These are phyloP conservation scores for Acrocephalus arundinaceus DNA, from an alignment of 2,113 vertebrate genomes.

Conservation along the genomic window DNA sequence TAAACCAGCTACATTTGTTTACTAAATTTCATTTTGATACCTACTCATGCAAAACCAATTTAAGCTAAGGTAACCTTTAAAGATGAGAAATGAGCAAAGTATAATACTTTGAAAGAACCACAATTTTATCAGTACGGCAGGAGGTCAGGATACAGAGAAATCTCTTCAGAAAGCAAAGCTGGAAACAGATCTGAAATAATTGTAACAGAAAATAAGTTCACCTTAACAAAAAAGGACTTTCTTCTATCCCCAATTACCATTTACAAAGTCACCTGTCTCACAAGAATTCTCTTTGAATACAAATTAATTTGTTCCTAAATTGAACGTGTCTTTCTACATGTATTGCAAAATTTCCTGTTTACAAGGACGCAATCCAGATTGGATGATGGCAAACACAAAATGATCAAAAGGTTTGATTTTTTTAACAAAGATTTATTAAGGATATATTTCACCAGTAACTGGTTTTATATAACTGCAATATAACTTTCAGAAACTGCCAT, in stretches of 20 bases:
- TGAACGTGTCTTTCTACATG: neutral
- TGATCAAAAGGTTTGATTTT: neutral
- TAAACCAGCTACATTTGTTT: constrained; percentile 49
- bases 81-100: constrained; percentile 14
- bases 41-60: constrained; percentile 42
- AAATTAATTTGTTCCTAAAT: neutral
- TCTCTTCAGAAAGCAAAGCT: constrained; percentile 15
- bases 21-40: constrained; percentile 47
- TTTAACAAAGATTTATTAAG: neutral
- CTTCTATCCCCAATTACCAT: neutral
- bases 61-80: constrained; percentile 53
- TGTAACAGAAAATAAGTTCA: neutral
- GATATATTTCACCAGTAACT: neutral
- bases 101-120: constrained; percentile 24
- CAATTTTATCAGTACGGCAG: neutral
- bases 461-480: neutral
- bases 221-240: neutral
- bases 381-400: neutral
- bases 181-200: neutral
- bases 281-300: constrained; percentile 9
- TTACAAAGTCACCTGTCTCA: neutral
- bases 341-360: constrained; percentile 13
- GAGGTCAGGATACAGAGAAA: constrained; percentile 27
- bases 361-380: neutral
- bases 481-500: neutral